Evolutionary conservation across 2,113 vertebrate species (phyloP), one percentile per base, ranked within the genome.

Genomic region (Amblyornis subalaris): DNA sequence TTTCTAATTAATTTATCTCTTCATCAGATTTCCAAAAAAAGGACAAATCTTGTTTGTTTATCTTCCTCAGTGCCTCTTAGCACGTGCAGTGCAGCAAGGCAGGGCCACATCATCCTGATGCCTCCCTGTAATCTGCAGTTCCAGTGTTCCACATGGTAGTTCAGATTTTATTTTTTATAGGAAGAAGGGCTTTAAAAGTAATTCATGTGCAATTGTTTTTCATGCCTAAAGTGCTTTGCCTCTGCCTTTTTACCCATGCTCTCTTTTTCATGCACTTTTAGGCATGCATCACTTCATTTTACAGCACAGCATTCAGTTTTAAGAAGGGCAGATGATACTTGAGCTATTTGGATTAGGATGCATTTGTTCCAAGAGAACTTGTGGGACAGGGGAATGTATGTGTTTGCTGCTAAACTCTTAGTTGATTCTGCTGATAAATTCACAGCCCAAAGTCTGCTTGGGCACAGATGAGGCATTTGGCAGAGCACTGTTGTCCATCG

Each of bases 71-170:
- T n/a, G 8, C 55, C 60, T 71, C 44, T 53, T 4, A 40, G 40
- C 50, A 55, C 0, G 0, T 23, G 42, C 53, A 69, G 29, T 10
- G 29, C n/a, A 60, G 38, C 18, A 6, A 28, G 31, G 36, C 7
- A 74, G 44, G 26, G 22, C 54, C n/a, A 6, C 0, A 0, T 4
- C 15, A 10, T 20, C 54, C 62, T 5, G 40, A 9, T 0, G 5
- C 3, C 7, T 70, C 21, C 35, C 53, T 45, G 28, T 7, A 7
- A 31, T 25, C 61, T 66, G 54, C n/a, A 72, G 25, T 33, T 62
- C 0, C 2, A 26, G 24, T 18, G 21, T 16, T 76, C n/a, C 28
- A 31, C 31, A 5, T 4, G 6, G 13, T 3, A 0, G 7, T 38
- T 50, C 33, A 40, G 8, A 2, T 3, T 44, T n/a, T 36, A 33